A percentile compares a stretch with the other conserved stretches of the same genome.
Evolutionary conservation across 1,140 invertebrate species (phyloP).

Genomic region (Drosophila navojoa): DNA sequence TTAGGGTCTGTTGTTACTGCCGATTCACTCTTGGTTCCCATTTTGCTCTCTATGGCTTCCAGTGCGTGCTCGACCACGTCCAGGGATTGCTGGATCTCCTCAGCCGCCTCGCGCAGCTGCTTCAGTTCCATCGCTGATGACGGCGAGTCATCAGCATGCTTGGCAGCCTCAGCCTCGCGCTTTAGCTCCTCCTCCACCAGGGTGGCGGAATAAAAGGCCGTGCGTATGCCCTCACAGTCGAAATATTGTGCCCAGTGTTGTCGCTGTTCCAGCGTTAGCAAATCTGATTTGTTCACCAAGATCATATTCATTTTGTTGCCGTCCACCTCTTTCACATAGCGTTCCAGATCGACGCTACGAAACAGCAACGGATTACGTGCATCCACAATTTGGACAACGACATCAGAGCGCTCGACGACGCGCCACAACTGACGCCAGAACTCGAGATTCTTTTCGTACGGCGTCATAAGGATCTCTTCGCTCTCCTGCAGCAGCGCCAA

Average conservation of each 20-base stretch:
- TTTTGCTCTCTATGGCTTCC: constrained; percentile 84
- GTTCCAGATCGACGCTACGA: constrained; percentile 96
- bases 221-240: constrained; percentile 86
- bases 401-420: constrained; percentile 97
- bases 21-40: constrained; percentile 19
- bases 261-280: constrained; percentile 92
- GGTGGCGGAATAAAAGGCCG: constrained; percentile 94
- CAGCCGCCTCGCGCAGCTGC: constrained; percentile 82
- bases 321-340: constrained; percentile 95
- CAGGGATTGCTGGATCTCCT: constrained; percentile 85
- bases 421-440: constrained; percentile 99
- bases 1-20: neutral
- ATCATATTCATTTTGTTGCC: constrained; percentile 92
- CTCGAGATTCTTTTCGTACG: constrained; percentile 99
- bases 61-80: constrained; percentile 84
- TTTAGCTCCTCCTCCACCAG: constrained; percentile 86
- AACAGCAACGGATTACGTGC: constrained; percentile 98
- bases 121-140: constrained; percentile 54
- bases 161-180: constrained; percentile 80
- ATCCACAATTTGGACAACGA: constrained; percentile 98
- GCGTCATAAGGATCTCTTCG: constrained; percentile 93
- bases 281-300: constrained; percentile 98
- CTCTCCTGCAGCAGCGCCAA: constrained; percentile 93
- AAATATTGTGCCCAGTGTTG: constrained; percentile 96
- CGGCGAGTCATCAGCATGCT: constrained; percentile 52